Evolutionary conservation across 2,797 vertebrate species (phyloP).

Genomic region (Chiropotes sagulatus): DNA sequence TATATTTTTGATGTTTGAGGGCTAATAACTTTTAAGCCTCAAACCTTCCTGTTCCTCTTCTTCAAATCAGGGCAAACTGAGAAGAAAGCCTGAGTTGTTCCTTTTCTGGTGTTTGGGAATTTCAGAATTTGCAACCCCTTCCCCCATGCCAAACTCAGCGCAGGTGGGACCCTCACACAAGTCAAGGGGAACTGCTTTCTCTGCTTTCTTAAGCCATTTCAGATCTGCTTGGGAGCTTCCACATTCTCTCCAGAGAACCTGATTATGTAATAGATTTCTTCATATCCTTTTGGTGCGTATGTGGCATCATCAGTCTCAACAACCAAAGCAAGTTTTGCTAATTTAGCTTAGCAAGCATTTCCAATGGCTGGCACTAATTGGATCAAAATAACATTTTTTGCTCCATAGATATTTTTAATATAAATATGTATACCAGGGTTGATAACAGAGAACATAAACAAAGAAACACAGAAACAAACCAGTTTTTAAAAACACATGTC

Average conservation of each 20-base stretch:
- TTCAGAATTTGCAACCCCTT: neutral
- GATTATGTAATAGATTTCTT: neutral
- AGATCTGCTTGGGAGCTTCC: neutral
- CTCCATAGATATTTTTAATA: neutral
- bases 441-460: neutral
- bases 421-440: neutral
- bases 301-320: neutral
- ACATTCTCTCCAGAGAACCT: neutral
- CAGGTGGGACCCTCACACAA: neutral
- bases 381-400: neutral
- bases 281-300: neutral
- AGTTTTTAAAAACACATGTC: neutral
- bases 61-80: neutral
- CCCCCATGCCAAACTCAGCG: fast-evolving
- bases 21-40: neutral
- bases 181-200: neutral
- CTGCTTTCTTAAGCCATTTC: neutral
- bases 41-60: neutral
- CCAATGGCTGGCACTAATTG: neutral
- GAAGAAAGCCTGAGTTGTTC: neutral
- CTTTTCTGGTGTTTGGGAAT: neutral
- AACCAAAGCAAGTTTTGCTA: neutral
- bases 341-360: neutral
- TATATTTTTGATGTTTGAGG: neutral
- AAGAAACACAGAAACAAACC: neutral